A percentile compares a stretch with the other conserved stretches of the same genome.
Conservation (phyloP, 2,113 vertebrate genomes). For the Pseudonaja textilis region DNA sequence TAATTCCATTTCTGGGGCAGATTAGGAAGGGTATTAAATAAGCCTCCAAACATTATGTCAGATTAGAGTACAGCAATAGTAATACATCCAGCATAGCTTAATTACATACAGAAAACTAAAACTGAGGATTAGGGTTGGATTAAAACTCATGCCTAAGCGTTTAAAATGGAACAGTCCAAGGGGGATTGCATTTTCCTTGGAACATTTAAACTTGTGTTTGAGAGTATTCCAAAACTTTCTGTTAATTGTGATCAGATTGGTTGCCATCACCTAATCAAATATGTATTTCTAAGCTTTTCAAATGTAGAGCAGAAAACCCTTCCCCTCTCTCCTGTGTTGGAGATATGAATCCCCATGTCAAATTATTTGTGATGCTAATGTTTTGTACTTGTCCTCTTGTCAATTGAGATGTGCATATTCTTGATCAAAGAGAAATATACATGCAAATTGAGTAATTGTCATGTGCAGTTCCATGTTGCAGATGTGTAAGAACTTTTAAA, state of each 20-base stretch:
- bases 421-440: slow-evolving; percentile 52
- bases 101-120: background rate
- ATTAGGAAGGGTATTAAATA: background rate
- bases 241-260: slow-evolving; percentile 51
- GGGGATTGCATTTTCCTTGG: background rate
- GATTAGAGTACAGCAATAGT: background rate
- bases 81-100: background rate
- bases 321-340: slow-evolving; percentile 33
- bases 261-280: slow-evolving; percentile 61
- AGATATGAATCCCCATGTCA: slow-evolving; percentile 58
- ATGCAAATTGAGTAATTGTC: slow-evolving; percentile 62
- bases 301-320: slow-evolving; percentile 14
- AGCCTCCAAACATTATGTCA: background rate
- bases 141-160: background rate
- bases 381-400: slow-evolving; percentile 58
- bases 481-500: slow-evolving; percentile 48
- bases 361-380: slow-evolving; percentile 49
- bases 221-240: slow-evolving; percentile 15
- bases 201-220: background rate
- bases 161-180: background rate
- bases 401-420: slow-evolving; percentile 49
- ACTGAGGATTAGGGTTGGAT: background rate
- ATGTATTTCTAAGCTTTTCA: slow-evolving; percentile 56
- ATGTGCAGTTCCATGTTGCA: slow-evolving; percentile 53
- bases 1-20: background rate